phyloP scores from a whole-genome alignment of 2,888 invertebrate species.

The Machimus rusticus region DNA sequence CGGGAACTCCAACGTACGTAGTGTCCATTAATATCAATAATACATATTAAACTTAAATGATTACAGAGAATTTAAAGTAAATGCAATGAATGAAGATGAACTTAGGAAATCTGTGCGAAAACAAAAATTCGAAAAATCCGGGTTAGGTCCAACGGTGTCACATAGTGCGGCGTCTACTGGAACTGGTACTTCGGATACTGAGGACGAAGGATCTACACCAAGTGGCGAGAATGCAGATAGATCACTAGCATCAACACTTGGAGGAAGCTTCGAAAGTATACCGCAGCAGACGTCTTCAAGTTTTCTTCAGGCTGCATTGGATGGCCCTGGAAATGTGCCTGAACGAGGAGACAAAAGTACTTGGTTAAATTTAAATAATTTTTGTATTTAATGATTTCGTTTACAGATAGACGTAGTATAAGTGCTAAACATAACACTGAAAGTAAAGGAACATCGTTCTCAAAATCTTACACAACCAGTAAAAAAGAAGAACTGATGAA shows the following conservation, averaged over 20 bases:
- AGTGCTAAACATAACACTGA: constrained; percentile 68
- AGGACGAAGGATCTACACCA: constrained; percentile 79
- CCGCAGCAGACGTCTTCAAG: constrained; percentile 57
- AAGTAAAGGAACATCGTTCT: constrained; percentile 58
- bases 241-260: constrained; percentile 70
- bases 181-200: constrained; percentile 78
- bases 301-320: constrained; percentile 61
- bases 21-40: not conserved
- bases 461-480: constrained; percentile 63
- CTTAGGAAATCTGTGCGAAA: constrained; percentile 78
- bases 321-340: constrained; percentile 59
- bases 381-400: not conserved
- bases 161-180: constrained; percentile 65
- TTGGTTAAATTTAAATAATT: constrained; percentile 14
- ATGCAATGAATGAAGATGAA: constrained; percentile 87
- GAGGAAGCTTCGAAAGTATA: constrained; percentile 74
- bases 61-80: constrained; percentile 82
- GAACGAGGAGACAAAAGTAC: constrained; percentile 61
- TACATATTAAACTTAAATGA: not conserved
- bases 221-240: constrained; percentile 83
- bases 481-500: constrained; percentile 78
- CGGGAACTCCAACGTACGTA: constrained; percentile 62
- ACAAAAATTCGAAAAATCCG: constrained; percentile 69
- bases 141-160: constrained; percentile 62
- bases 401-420: constrained; percentile 68